Conservation (phyloP, 2,113 vertebrate genomes). For the Lampris incognitus region DNA sequence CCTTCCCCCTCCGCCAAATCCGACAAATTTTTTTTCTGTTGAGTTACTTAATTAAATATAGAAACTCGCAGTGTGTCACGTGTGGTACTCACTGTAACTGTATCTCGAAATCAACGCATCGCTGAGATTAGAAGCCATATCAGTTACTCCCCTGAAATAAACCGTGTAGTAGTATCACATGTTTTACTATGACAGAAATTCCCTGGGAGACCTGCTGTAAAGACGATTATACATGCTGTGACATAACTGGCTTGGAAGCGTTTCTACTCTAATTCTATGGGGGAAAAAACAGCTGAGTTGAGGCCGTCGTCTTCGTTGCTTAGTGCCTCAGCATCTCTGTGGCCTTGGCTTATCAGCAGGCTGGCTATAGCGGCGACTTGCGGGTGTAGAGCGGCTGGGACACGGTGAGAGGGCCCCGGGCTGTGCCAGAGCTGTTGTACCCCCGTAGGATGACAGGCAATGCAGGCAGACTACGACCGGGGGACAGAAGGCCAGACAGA, state of each 20-base stretch:
- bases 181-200: slow-evolving; percentile 27
- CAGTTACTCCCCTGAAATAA: slow-evolving; percentile 36
- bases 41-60: background rate
- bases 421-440: background rate
- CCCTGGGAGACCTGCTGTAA: slow-evolving; percentile 1
- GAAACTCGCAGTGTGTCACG: no score
- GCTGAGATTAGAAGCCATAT: slow-evolving; percentile 49
- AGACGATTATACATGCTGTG: slow-evolving; percentile 4
- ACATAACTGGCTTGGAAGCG: slow-evolving; percentile 17
- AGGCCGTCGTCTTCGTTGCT: slow-evolving; percentile 5
- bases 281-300: slow-evolving; percentile 34
- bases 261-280: slow-evolving; percentile 19
- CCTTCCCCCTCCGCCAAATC: slow-evolving; percentile 1
- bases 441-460: background rate
- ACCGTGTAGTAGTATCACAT: background rate
- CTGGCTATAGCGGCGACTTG: background rate
- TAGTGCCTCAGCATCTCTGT: slow-evolving; percentile 45
- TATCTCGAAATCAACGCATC: slow-evolving; percentile 27
- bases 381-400: background rate
- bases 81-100: slow-evolving; percentile 15
- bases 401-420: background rate
- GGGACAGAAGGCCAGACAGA: slow-evolving; percentile 30
- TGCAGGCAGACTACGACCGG: slow-evolving; percentile 5
- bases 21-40: background rate
- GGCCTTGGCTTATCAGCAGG: slow-evolving; percentile 30